phyloP scores from a whole-genome alignment of 2,888 invertebrate genomes.

The Hyppa rectilinea region DNA sequence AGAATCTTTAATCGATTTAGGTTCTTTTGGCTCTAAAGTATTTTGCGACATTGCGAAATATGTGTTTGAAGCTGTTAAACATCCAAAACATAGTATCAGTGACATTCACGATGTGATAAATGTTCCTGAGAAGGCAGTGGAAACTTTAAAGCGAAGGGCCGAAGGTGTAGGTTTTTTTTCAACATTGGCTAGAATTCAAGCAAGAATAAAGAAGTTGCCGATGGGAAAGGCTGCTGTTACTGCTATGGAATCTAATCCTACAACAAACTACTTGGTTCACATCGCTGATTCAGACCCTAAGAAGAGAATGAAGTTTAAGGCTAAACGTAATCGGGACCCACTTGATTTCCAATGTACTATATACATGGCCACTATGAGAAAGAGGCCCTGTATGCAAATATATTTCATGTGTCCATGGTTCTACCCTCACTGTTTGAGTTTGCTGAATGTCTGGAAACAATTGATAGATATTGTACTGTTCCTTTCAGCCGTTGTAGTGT shows the following conservation, averaged over 20 bases:
- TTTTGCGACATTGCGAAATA: constrained; percentile 11
- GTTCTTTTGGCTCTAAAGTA: constrained; percentile 35
- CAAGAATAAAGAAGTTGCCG: constrained; percentile 34
- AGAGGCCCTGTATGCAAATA: constrained; percentile 69
- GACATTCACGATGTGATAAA: background rate
- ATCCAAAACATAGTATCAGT: constrained; percentile 29
- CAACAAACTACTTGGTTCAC: constrained; percentile 51
- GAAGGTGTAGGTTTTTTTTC: constrained; percentile 17
- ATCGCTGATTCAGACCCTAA: constrained; percentile 44
- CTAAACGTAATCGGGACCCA: constrained; percentile 39
- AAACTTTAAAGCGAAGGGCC: fast-evolving
- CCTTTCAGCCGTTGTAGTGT: constrained; percentile 74
- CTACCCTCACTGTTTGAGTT: constrained; percentile 75
- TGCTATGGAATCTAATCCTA: constrained; percentile 30
- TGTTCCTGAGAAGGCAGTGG: background rate
- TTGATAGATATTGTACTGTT: constrained; percentile 74
- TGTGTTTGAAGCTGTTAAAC: background rate
- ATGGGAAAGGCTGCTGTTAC: background rate
- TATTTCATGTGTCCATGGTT: constrained; percentile 77
- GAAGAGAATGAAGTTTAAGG: constrained; percentile 27
- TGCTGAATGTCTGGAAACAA: constrained; percentile 72
- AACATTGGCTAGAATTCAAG: constrained; percentile 23
- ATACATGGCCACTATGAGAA: constrained; percentile 75
- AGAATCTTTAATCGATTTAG: constrained; percentile 56
- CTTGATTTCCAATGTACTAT: constrained; percentile 70